These are phyloP conservation scores for Megaustenia siamemsis DNA, from an alignment of 2,888 invertebrate genomes.

Conservation along the genomic window DNA sequence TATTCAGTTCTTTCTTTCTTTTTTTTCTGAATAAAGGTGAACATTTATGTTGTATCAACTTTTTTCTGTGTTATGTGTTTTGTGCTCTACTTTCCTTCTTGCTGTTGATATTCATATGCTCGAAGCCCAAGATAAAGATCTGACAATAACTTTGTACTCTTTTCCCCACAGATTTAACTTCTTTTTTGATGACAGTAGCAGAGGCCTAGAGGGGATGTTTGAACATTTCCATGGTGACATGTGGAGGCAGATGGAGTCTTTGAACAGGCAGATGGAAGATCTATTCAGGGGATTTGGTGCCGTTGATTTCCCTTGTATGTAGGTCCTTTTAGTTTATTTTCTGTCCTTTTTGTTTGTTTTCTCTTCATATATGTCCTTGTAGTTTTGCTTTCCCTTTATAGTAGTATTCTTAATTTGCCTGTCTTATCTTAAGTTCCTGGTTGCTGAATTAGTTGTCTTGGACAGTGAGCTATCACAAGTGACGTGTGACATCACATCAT, in stretches of 20 bases:
- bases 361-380: too few relatives aligned
- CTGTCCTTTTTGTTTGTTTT: too few relatives aligned
- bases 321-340: background rate
- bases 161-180: background rate
- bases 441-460: too few relatives aligned
- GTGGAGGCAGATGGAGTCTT: slow-evolving; percentile 62
- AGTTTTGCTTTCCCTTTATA: too few relatives aligned
- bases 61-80: background rate
- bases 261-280: slow-evolving; percentile 64
- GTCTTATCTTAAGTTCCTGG: too few relatives aligned
- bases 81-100: background rate
- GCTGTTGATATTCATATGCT: background rate
- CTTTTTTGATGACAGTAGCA: slow-evolving; percentile 20
- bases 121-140: background rate
- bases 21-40: background rate
- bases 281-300: slow-evolving; percentile 62
- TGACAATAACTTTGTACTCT: background rate
- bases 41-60: background rate
- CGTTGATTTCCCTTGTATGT: slow-evolving; percentile 45
- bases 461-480: too few relatives aligned
- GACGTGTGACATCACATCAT: too few relatives aligned
- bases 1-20: background rate
- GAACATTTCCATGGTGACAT: slow-evolving; percentile 61
- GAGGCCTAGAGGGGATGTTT: slow-evolving; percentile 54
- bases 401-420: too few relatives aligned